A percentile compares a stretch with the other conserved stretches of the same genome.
These are phyloP conservation scores for Tenodera sinensis DNA, from an alignment of 2,888 invertebrate genomes.

Conservation along the genomic window DNA sequence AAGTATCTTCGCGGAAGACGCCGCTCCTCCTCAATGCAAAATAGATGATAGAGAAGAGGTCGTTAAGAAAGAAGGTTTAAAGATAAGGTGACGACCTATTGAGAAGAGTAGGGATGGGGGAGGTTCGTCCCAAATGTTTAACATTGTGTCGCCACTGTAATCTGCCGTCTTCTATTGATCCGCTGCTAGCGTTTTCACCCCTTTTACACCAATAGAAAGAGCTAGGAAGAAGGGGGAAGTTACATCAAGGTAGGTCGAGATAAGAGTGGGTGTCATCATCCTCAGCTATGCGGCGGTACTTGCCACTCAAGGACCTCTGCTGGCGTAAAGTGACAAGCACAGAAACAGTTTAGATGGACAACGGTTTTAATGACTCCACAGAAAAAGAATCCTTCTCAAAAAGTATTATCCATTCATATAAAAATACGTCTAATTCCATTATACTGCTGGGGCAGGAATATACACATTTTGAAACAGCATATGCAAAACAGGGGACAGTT, in stretches of 20 bases:
- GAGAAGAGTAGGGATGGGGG: neutral
- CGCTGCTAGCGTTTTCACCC: neutral
- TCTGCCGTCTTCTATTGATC: neutral
- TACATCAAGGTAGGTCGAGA: neutral
- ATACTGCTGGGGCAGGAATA: too few relatives aligned
- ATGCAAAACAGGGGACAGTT: too few relatives aligned
- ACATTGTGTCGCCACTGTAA: neutral
- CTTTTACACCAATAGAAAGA: neutral
- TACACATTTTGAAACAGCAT: too few relatives aligned
- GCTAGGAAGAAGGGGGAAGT: neutral
- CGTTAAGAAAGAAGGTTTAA: neutral
- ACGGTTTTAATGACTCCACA: too few relatives aligned
- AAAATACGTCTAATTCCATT: too few relatives aligned
- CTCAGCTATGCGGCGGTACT: neutral
- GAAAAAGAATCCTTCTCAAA: too few relatives aligned
- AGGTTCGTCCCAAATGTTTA: neutral
- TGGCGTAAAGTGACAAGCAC: too few relatives aligned
- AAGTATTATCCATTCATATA: too few relatives aligned
- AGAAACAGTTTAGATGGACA: too few relatives aligned
- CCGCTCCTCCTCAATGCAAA: neutral
- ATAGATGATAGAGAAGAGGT: neutral
- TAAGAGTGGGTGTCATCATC: neutral
- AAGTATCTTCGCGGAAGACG: neutral
- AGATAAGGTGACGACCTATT: neutral
- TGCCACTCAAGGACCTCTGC: neutral